Evolutionary conservation across 2,113 vertebrate species (phyloP).

Genomic region (Thinocorus orbignyianus): DNA sequence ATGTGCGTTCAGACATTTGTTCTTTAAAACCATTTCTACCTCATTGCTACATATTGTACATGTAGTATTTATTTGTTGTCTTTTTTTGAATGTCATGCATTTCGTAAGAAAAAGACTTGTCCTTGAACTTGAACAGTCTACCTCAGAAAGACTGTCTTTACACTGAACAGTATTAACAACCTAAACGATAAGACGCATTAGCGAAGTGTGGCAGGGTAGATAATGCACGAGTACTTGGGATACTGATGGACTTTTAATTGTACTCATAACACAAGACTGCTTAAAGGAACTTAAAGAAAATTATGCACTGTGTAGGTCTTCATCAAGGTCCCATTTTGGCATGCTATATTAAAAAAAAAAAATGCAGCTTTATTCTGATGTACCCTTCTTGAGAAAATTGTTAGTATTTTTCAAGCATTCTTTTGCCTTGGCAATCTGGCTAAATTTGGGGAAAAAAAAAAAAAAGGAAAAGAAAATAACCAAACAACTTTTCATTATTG

Average conservation of each 20-base stretch:
- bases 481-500: conserved; percentile 47
- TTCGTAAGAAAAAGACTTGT: conserved; percentile 87
- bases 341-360: conserved; percentile 50
- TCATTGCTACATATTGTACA: conserved; percentile 99
- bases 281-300: conserved; percentile 81
- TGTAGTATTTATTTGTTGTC: conserved; percentile 98
- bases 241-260: conserved; percentile 83
- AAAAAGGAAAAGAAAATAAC: background rate
- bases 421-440: conserved; percentile 74
- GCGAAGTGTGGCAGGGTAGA: conserved; percentile 81
- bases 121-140: conserved; percentile 96
- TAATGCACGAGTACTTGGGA: conserved; percentile 83
- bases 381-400: conserved; percentile 62
- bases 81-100: conserved; percentile 98
- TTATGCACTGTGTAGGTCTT: conserved; percentile 87
- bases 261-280: conserved; percentile 82
- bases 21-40: conserved; percentile 99
- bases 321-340: conserved; percentile 80
- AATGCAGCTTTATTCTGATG: conserved; percentile 70
- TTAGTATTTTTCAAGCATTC: conserved; percentile 64
- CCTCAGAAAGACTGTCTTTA: conserved; percentile 98
- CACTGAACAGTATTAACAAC: conserved; percentile 91
- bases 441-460: conserved; percentile 33
- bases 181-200: conserved; percentile 83
- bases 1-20: conserved; percentile 84